Conservation (phyloP, 2,888 invertebrate species). For the Agapostemon virescens region DNA sequence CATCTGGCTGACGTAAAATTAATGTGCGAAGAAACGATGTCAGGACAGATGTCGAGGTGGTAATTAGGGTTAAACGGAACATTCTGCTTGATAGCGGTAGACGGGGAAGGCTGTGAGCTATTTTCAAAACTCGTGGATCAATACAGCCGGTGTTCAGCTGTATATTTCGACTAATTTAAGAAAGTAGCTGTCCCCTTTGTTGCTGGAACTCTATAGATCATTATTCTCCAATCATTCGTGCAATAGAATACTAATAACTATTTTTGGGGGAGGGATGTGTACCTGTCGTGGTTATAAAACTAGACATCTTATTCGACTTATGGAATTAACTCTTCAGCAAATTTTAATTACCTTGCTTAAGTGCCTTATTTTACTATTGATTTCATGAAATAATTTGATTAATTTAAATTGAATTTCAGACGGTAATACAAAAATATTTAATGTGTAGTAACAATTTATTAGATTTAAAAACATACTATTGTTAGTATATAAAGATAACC, state of each 20-base stretch:
- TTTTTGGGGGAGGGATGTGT: not conserved
- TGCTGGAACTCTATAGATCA: not conserved
- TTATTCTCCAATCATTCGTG: not conserved
- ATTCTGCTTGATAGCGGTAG: slow-evolving; percentile 37
- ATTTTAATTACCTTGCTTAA: not conserved
- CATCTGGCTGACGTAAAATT: slow-evolving; percentile 44
- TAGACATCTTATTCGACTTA: not conserved
- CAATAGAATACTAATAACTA: not conserved
- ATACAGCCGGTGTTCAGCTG: not conserved
- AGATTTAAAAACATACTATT: no score
- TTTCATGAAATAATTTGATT: no score
- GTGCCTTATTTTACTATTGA: no score
- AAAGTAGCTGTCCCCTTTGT: not conserved
- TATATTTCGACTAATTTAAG: slow-evolving; percentile 14
- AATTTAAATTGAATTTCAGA: no score
- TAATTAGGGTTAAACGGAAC: slow-evolving; percentile 61
- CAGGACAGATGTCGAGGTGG: slow-evolving; percentile 56
- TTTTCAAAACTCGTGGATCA: slow-evolving; percentile 25
- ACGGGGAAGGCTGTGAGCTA: slow-evolving; percentile 34
- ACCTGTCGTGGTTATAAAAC: not conserved
- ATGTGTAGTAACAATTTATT: no score
- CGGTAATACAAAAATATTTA: no score
- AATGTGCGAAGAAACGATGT: slow-evolving; percentile 42
- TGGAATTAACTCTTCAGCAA: not conserved
- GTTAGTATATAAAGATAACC: no score